phyloP scores from a whole-genome alignment of 2,113 vertebrate species.

The Conger conger region DNA sequence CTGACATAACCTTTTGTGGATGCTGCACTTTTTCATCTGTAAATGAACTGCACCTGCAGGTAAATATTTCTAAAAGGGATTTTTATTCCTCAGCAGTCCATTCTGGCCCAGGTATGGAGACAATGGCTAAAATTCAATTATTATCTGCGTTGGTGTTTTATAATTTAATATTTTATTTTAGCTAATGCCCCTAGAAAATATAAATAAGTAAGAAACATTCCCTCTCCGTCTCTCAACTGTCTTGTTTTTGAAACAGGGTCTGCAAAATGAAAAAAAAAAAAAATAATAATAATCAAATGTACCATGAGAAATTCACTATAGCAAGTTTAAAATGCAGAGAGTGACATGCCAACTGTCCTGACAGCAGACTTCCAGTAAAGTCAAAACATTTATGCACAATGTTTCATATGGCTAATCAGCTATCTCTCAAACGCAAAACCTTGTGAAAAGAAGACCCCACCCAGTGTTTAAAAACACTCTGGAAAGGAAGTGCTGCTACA shows the following conservation, averaged over 20 bases:
- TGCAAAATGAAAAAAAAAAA: background rate
- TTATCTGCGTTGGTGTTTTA: background rate
- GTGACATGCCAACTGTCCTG: background rate
- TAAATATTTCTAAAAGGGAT: background rate
- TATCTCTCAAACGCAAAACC: background rate
- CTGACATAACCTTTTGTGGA: background rate
- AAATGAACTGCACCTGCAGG: background rate
- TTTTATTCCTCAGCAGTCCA: background rate
- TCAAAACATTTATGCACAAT: background rate
- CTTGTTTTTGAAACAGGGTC: background rate
- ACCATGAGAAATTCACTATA: no score
- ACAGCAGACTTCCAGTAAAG: background rate
- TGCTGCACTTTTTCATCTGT: background rate
- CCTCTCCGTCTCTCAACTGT: background rate
- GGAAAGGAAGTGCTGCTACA: background rate
- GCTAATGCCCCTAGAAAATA: background rate
- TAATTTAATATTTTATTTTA: background rate
- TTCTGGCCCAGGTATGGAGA: background rate
- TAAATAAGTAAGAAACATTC: background rate
- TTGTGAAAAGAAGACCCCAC: background rate
- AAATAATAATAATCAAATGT: background rate
- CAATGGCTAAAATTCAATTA: background rate
- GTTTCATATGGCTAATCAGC: background rate
- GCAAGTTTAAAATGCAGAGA: background rate
- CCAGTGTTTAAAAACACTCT: background rate